A percentile compares a stretch with the other conserved stretches of the same genome.
Conservation (phyloP, 2,888 invertebrate genomes). For the Muschampia plurimacula region DNA sequence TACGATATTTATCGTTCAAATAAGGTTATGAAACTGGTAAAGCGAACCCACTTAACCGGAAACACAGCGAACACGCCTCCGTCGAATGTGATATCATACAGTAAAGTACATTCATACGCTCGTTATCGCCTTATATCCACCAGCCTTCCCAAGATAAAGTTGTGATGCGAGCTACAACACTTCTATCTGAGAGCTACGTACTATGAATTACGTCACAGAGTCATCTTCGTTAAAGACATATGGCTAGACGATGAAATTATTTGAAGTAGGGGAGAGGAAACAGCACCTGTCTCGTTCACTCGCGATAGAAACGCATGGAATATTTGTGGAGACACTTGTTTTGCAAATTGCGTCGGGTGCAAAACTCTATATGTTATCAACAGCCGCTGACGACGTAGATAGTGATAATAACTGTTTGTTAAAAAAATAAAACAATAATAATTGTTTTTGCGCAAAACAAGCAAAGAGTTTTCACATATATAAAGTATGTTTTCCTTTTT, state of each 20-base stretch:
- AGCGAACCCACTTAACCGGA: conserved; percentile 53
- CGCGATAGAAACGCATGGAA: conserved; percentile 82
- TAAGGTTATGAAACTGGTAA: conserved; percentile 59
- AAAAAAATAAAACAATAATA: conserved; percentile 32
- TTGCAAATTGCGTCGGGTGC: conserved; percentile 81
- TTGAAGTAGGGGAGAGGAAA: conserved; percentile 67
- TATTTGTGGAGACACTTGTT: conserved; percentile 82
- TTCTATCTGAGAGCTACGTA: conserved; percentile 85
- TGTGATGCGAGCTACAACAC: conserved; percentile 79
- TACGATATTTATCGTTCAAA: conserved; percentile 50
- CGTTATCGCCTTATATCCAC: conserved; percentile 81
- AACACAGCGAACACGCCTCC: conserved; percentile 76
- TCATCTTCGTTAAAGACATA: conserved; percentile 71
- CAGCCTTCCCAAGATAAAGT: conserved; percentile 68
- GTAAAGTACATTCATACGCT: conserved; percentile 67
- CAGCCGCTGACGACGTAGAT: conserved; percentile 44
- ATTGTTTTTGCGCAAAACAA: conserved; percentile 29
- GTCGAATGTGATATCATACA: conserved; percentile 72
- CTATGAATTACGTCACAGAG: conserved; percentile 80
- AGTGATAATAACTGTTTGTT: conserved; percentile 42
- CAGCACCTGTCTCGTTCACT: conserved; percentile 69
- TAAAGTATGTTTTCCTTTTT: neutral
- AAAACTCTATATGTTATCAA: conserved; percentile 55
- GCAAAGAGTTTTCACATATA: neutral
- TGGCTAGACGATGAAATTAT: conserved; percentile 68